Evolutionary conservation across 2,797 vertebrate genomes (phyloP).

Genomic region (Gallirallus australis): DNA sequence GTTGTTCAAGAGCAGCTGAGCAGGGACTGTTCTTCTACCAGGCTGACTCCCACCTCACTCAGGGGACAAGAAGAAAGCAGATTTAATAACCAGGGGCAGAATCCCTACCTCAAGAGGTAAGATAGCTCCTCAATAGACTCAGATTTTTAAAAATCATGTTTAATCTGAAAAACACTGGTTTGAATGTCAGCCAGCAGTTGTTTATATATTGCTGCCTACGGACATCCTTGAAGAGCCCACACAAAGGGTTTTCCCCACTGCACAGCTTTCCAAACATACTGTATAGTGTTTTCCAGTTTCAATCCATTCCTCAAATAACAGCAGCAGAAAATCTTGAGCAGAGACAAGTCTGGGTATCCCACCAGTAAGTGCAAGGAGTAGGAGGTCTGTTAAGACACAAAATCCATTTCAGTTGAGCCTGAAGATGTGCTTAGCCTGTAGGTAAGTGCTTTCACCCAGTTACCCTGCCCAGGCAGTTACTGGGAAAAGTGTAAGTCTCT

Average conservation of each 20-base stretch:
- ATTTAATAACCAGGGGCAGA: background rate
- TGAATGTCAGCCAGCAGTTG: background rate
- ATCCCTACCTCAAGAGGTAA: background rate
- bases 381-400: background rate
- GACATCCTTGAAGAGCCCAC: background rate
- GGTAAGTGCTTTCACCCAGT: background rate
- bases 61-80: background rate
- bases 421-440: background rate
- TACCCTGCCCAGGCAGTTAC: background rate
- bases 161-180: background rate
- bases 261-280: background rate
- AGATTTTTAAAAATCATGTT: background rate
- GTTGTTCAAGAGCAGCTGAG: background rate
- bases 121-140: background rate
- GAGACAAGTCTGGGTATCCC: background rate
- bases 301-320: background rate
- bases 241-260: background rate
- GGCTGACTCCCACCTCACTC: background rate
- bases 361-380: background rate
- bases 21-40: background rate
- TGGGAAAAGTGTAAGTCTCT: background rate
- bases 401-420: background rate
- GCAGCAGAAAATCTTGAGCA: background rate
- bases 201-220: background rate
- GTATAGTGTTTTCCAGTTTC: background rate